Percentiles rank a stretch among this genome's conserved stretches.
Conservation (phyloP, 37 sponge, comb jelly and placozoan species). For the Crambe crambe region DNA sequence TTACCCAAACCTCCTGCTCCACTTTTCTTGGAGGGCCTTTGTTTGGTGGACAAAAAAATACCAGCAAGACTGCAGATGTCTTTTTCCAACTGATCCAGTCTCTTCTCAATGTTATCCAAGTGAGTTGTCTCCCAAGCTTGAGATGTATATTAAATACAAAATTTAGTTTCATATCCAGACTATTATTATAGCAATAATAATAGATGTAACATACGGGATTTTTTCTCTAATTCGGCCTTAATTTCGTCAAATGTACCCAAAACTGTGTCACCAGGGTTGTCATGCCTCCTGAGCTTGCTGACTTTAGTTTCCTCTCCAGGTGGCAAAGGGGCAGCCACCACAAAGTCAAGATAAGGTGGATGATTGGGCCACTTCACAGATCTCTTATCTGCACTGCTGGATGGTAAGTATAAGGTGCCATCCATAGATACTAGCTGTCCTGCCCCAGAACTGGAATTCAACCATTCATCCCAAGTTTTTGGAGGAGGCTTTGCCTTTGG, state of each 20-base stretch:
- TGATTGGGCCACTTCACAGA: background rate
- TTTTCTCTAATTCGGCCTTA: slow-evolving; percentile 33
- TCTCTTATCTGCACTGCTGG: background rate
- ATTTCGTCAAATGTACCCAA: slow-evolving; percentile 50
- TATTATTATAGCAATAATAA: background rate
- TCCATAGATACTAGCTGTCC: background rate
- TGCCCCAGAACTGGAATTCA: background rate
- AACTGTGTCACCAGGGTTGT: background rate
- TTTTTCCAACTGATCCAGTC: background rate
- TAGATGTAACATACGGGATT: slow-evolving; percentile 46
- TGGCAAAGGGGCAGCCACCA: background rate
- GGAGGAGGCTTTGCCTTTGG: slow-evolving; percentile 18
- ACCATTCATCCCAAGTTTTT: slow-evolving; percentile 21
- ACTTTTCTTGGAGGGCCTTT: background rate
- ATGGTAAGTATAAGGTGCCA: background rate
- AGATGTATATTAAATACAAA: background rate
- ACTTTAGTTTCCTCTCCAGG: background rate
- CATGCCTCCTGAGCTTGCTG: background rate
- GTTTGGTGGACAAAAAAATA: background rate
- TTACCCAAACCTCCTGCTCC: background rate
- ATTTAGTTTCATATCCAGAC: background rate
- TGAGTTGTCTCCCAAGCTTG: background rate
- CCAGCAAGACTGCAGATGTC: background rate
- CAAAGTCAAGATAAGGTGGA: background rate
- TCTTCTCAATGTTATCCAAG: background rate